A percentile compares a stretch with the other conserved stretches of the same genome.
phyloP scores from a whole-genome alignment of 2,797 vertebrate genomes.

The Notamacropus eugenii region DNA sequence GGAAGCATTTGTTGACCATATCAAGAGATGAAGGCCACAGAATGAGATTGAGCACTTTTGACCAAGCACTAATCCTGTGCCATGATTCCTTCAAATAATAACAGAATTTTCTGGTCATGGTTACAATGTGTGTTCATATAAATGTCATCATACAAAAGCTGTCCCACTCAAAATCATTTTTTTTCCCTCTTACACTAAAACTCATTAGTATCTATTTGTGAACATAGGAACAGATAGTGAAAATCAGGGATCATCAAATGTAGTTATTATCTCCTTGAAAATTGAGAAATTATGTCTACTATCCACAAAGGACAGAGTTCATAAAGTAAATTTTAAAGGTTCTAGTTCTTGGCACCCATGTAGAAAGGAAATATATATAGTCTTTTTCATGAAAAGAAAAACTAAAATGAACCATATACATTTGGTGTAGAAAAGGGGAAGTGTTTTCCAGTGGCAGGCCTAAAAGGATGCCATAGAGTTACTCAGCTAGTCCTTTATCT shows the following conservation, averaged over 20 bases:
- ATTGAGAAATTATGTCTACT: neutral
- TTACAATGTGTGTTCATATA: neutral
- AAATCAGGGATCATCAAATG: neutral
- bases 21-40: neutral
- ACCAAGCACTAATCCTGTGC: neutral
- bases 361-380: slow-evolving; percentile 17
- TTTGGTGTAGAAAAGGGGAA: neutral
- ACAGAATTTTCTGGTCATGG: neutral
- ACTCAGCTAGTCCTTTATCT: neutral
- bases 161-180: neutral
- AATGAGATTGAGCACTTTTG: slow-evolving; percentile 17
- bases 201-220: slow-evolving; percentile 21
- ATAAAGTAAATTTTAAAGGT: neutral
- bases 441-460: neutral
- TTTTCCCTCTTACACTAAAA: neutral
- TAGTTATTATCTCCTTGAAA: neutral
- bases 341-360: neutral
- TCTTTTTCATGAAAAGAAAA: slow-evolving; percentile 27
- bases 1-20: neutral
- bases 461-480: neutral
- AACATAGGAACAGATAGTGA: slow-evolving; percentile 35
- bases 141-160: neutral
- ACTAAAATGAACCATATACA: slow-evolving; percentile 34
- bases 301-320: neutral
- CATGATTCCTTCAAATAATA: slow-evolving; percentile 29